Evolutionary conservation across 2,797 vertebrate genomes (phyloP), one percentile per base, ranked within the genome.

Genomic region (Staurois parvus): DNA sequence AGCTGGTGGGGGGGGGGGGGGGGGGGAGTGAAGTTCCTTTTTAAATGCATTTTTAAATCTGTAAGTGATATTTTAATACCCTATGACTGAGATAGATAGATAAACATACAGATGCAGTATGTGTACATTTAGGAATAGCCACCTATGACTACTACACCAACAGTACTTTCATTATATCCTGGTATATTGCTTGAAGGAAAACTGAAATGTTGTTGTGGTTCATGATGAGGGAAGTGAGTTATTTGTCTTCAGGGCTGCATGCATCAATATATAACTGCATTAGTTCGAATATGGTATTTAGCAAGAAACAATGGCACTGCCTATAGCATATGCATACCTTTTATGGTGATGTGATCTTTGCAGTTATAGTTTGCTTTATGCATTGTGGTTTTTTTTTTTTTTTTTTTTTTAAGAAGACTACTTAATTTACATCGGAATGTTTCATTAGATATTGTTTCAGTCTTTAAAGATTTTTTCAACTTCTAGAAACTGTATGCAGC

Each of bases 321-420:
- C 32, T 52, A 68, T 48, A 83, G 62, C 48, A 76, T 26, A 64
- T 76, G 81, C 64, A 81, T 81, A 76, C 84, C 79, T 86, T 86
- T 72, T 82, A 86, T 82, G 81, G 74, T 45, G 66, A 62, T 81
- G 72, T 75, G 34, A 62, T n/a, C 30, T 77, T 17, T 42, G 42
- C 69, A 7, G 24, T 59, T 48, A 68, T 56, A 34, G 8, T 8
- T 59, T 59, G 19, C 8, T 59, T 24, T 24, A 59, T 59, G 48
- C 13, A 17, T 21, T 52, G 6, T 0, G 15, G 11, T 48, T 15
- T 10, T 42, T 42, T 42, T 42, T 42, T 12, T 5, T 24, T 52
- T 12, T 52, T 52, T 19, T 17, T 17, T 52, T 19, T 7, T 9
- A 9, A 21, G 9, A 0, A 59, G 3, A 59, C 6, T 59, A 59